Percentiles rank a stretch among this genome's conserved stretches.
These are phyloP conservation scores for Argyrosomus japonicus DNA, from an alignment of 2,113 vertebrate genomes.

Conservation along the genomic window DNA sequence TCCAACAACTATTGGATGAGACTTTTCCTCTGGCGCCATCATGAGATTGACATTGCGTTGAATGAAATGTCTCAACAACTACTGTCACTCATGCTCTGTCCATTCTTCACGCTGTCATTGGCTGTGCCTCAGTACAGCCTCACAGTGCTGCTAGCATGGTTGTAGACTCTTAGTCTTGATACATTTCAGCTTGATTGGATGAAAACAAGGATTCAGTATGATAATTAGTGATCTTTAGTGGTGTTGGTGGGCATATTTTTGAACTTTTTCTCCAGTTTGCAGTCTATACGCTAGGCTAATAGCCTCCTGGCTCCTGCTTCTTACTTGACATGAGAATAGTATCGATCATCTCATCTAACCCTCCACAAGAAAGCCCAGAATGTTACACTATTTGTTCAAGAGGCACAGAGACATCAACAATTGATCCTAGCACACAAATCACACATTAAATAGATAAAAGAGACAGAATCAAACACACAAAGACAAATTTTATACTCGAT, in stretches of 20 bases:
- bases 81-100: too few species aligned
- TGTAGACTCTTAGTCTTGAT: not conserved
- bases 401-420: not conserved
- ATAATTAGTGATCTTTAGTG: not conserved
- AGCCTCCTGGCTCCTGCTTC: not conserved
- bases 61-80: too few species aligned
- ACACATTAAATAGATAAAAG: not conserved
- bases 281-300: not conserved
- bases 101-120: too few species aligned
- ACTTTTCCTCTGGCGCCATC: not conserved
- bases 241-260: not conserved
- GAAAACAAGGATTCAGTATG: not conserved
- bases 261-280: not conserved
- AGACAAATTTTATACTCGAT: constrained; percentile 13
- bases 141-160: not conserved
- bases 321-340: not conserved
- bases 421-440: not conserved
- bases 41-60: not conserved
- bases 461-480: not conserved
- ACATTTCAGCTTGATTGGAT: not conserved
- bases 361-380: not conserved
- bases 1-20: not conserved
- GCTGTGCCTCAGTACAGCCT: not conserved
- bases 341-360: not conserved
- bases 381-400: not conserved